Conservation (phyloP, 2,888 invertebrate genomes). For the Lasioglossum leucozonium region DNA sequence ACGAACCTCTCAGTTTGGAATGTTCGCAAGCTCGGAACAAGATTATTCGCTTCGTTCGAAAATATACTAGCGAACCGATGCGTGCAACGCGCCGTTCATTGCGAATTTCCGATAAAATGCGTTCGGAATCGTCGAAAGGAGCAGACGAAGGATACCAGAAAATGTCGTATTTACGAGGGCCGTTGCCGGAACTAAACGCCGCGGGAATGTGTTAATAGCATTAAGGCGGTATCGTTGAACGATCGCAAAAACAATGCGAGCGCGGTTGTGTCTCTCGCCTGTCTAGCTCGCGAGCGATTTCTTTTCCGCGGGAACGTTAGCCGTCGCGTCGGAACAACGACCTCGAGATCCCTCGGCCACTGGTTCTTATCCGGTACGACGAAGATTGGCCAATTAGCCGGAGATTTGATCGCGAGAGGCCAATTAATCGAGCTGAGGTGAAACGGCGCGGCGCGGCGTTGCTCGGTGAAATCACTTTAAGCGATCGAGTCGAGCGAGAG, state of each 20-base stretch:
- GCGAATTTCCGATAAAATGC: too few species aligned
- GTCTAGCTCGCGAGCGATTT: not conserved
- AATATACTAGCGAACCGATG: not conserved
- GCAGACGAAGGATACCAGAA: not conserved
- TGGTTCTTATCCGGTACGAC: conserved; percentile 1
- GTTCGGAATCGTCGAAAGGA: too few species aligned
- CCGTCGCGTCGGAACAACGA: not conserved
- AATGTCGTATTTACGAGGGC: not conserved
- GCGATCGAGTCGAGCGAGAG: conserved; percentile 13
- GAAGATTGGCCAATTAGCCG: conserved; percentile 20
- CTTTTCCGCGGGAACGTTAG: not conserved
- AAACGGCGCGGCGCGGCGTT: not conserved
- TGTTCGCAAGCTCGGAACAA: too few species aligned
- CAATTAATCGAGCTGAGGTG: conserved; percentile 17
- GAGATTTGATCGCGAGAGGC: not conserved
- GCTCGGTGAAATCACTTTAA: conserved; percentile 29
- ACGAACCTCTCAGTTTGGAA: too few species aligned
- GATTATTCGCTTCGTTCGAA: not conserved
- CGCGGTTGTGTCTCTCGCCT: not conserved
- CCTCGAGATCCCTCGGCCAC: conserved; percentile 1
- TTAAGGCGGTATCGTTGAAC: not conserved
- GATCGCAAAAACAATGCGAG: not conserved
- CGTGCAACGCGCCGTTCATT: not conserved
- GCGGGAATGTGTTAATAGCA: not conserved
- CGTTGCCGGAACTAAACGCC: not conserved